Evolutionary conservation across 1,140 invertebrate genomes (phyloP), one percentile per base, ranked within the genome.

Genomic region (Drosophila prosaltans): DNA sequence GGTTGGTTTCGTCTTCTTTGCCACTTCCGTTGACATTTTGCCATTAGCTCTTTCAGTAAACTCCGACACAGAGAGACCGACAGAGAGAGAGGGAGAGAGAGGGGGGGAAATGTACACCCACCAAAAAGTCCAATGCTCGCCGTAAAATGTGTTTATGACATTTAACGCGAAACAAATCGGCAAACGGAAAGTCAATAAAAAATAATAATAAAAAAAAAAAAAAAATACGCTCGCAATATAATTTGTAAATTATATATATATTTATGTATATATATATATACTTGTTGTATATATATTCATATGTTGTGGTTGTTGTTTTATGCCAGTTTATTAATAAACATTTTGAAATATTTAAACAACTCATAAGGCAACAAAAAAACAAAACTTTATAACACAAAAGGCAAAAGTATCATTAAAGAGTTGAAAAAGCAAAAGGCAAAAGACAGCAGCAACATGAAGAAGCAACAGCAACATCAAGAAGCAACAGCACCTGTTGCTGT

Each of bases 211-310:
- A 0, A 16, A 16, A 16, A 16, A 16, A 16, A 16, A 16, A 51
- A 51, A 26, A 69, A 71, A 74, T 54, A 78, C 65, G 65, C 30
- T 57, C 74, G 45, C 64, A 43, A 76, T 69, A 76, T 76, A 66
- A 78, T 88, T 77, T 51, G 45, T 51, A 26, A 66, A 88, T 69
- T 72, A 68, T 76, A 88, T 82, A 82, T 84, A 80, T 80, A 73
- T 75, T 69, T 72, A 68, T 76, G 82, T 82, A 82, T 80, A 80
- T 80, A 73, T 75, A 67, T 71, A 77, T 81, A 78, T 71, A 84
- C 78, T 55, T 73, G 63, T 59, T 72, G 69, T 54, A 64, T 64
- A 41, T 71, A 67, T 36, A 4, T 30, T 2, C 4, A 30, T 30
- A 36, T 36, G 6, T 36, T 36, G 32, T 36, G 32, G 32, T 65